These are phyloP conservation scores for Drosophila greeni DNA, from an alignment of 2,888 invertebrate genomes.

Conservation along the genomic window DNA sequence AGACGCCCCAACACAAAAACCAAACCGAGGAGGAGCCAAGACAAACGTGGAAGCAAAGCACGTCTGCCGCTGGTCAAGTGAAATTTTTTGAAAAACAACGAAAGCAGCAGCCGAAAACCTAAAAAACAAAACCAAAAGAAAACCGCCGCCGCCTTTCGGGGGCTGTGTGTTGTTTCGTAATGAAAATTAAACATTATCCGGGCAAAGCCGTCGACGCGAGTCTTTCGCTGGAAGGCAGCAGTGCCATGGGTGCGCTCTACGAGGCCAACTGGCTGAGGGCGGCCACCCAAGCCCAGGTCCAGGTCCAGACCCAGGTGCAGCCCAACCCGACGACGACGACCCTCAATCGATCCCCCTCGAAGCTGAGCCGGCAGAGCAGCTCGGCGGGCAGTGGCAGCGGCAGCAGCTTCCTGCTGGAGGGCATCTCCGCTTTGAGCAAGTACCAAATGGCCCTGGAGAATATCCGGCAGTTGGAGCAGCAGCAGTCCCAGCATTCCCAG, in stretches of 20 bases:
- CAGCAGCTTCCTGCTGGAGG: slow-evolving; percentile 68
- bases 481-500: slow-evolving; percentile 66
- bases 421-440: slow-evolving; percentile 80
- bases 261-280: slow-evolving; percentile 92
- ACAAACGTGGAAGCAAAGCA: slow-evolving; percentile 54
- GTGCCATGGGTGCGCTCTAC: slow-evolving; percentile 87
- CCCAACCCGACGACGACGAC: no score
- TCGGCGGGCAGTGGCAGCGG: slow-evolving; percentile 48
- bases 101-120: neutral
- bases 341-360: slow-evolving; percentile 5
- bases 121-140: slow-evolving; percentile 21
- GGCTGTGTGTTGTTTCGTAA: slow-evolving; percentile 73
- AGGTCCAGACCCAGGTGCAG: slow-evolving; percentile 17
- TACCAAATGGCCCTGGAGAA: slow-evolving; percentile 81
- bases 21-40: slow-evolving; percentile 20
- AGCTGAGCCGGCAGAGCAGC: slow-evolving; percentile 53
- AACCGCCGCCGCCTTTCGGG: neutral
- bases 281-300: slow-evolving; percentile 16
- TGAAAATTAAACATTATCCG: slow-evolving; percentile 92
- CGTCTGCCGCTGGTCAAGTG: slow-evolving; percentile 52
- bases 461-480: slow-evolving; percentile 80
- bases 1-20: slow-evolving; percentile 38
- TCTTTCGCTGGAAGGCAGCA: slow-evolving; percentile 84
- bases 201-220: slow-evolving; percentile 88
- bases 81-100: slow-evolving; percentile 42